Evolutionary conservation across 2,888 invertebrate genomes (phyloP), one percentile per base, ranked within the genome.

Genomic region (Nephrotoma flavescens): DNA sequence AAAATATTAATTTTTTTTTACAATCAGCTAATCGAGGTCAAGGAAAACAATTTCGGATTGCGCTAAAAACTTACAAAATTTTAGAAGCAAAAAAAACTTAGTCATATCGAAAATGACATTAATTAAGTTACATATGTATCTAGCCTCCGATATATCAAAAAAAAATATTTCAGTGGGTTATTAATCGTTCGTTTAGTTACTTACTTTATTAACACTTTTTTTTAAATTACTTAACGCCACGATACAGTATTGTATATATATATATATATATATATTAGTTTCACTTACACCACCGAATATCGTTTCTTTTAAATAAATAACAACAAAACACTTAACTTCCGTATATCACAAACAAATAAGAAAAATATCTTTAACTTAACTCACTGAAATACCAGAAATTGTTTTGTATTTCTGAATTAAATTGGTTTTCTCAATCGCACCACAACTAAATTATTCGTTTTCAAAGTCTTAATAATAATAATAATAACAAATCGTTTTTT

Each of bases 21-120:
- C 84, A 84, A 84, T 84, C 84, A 42, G 84, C 7, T 31, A 71
- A 84, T 84, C 42, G 84, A 84, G 84, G 84, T 84, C 84, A 84
- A 84, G 84, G 84, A 84, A 84, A 84, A 42, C 84, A 41, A 42
- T 42, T 84, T 84, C n/a, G 42, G 71, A 71, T 71, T 71, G 31
- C 19, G 71, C 71, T 71, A 71, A 71, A 71, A 71, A 71, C 71
- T 71, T 71, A 11, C 5, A 15, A 52, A 2, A 52, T 1, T n/a
- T 52, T 52, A 9, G 4, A 15, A 15, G 4, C 1, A 52, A 15
- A 52, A 52, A 52, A 15, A 44, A 9, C 6, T 9, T 71, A 31
- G 71, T 71, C 31, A 31, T 2, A 9, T 71, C 71, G 52, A 52
- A 52, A 52, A 52, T 52, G n/a, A 52, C 15, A 52, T 52, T 52